A percentile compares a stretch with the other conserved stretches of the same genome.
phyloP scores from a whole-genome alignment of 2,113 vertebrate species.

The Cariama cristata region DNA sequence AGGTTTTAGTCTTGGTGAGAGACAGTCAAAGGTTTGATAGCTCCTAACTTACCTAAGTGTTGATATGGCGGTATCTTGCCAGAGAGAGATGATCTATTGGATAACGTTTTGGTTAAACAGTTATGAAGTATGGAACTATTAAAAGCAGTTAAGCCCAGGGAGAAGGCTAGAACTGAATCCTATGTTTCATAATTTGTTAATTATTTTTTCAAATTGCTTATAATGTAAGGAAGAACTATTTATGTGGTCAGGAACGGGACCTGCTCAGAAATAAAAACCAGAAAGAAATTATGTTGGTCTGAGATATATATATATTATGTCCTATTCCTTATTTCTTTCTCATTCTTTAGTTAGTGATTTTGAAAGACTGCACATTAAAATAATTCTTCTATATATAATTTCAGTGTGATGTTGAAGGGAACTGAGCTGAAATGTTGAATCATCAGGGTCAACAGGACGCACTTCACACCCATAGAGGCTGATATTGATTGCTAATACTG shows the following conservation, averaged over 20 bases:
- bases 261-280: neutral
- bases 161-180: neutral
- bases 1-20: neutral
- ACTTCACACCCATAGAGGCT: neutral
- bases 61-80: neutral
- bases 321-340: neutral
- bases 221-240: neutral
- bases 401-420: constrained; percentile 3
- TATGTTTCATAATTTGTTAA: neutral
- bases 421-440: constrained; percentile 9
- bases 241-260: neutral
- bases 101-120: neutral
- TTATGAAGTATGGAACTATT: neutral
- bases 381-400: neutral
- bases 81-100: neutral
- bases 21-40: neutral
- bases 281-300: neutral
- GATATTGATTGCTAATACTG: neutral
- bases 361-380: neutral
- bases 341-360: neutral
- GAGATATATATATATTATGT: neutral
- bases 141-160: neutral
- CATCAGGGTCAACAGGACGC: neutral
- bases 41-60: neutral
- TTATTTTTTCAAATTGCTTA: neutral